Conservation (phyloP, 2,888 invertebrate species). For the Ischnura elegans region DNA sequence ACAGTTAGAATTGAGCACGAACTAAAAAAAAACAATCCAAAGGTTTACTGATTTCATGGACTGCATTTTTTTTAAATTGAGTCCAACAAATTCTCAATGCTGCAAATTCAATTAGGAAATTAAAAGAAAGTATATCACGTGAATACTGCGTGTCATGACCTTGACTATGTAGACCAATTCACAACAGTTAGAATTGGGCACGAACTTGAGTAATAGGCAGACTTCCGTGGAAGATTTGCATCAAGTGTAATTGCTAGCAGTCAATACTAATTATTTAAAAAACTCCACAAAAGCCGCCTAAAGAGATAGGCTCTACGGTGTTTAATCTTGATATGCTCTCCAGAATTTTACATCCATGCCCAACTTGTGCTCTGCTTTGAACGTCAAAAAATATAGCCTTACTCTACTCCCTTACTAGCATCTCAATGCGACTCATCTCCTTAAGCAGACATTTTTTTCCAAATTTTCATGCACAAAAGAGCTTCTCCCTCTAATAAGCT, state of each 20-base stretch:
- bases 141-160: neutral
- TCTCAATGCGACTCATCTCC: neutral
- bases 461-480: too few species aligned
- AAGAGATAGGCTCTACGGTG: neutral
- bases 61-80: too few species aligned
- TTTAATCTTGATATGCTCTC: too few species aligned
- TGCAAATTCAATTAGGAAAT: too few species aligned
- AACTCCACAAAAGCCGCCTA: neutral
- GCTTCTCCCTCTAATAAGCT: too few species aligned
- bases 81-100: neutral
- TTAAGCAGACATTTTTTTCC: too few species aligned
- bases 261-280: neutral
- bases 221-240: neutral
- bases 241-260: neutral
- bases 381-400: neutral
- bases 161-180: constrained; percentile 2
- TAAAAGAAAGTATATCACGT: too few species aligned
- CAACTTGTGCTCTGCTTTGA: neutral
- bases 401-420: too few species aligned
- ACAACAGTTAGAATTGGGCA: constrained; percentile 7
- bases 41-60: too few species aligned
- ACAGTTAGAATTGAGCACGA: neutral
- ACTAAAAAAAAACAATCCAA: too few species aligned
- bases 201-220: neutral
- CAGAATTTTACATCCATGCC: too few species aligned